These are phyloP conservation scores for Lophotriccus pileatus DNA, from an alignment of 2,797 vertebrate species.

Conservation along the genomic window DNA sequence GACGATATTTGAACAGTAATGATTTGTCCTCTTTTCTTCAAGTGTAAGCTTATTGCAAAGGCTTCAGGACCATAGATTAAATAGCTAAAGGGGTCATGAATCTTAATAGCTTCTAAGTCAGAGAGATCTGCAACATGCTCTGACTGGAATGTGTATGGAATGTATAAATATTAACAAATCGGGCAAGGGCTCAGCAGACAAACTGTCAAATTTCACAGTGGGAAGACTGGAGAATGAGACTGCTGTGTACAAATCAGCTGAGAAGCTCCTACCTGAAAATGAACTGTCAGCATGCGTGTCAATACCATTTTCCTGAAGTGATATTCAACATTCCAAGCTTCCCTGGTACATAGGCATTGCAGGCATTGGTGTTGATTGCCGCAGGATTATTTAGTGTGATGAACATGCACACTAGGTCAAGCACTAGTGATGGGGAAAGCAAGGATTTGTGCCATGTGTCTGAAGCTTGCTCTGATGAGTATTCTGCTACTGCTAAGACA, in stretches of 20 bases:
- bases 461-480: not conserved
- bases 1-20: constrained; percentile 78
- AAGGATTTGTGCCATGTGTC: not conserved
- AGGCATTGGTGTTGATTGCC: not conserved
- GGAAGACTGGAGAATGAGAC: constrained; percentile 72
- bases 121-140: constrained; percentile 74
- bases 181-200: constrained; percentile 59
- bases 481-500: not conserved
- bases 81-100: constrained; percentile 76
- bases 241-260: constrained; percentile 13
- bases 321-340: constrained; percentile 44
- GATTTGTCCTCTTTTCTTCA: constrained; percentile 74
- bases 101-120: constrained; percentile 80
- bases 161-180: constrained; percentile 78
- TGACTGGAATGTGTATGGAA: constrained; percentile 73
- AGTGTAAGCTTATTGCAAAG: constrained; percentile 74
- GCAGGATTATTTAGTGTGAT: not conserved
- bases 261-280: constrained; percentile 70
- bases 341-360: not conserved
- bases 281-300: constrained; percentile 72
- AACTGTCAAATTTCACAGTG: constrained; percentile 76
- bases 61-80: constrained; percentile 65
- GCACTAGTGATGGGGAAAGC: not conserved
- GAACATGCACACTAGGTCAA: not conserved
- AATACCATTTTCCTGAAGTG: constrained; percentile 62